phyloP scores from a whole-genome alignment of 2,113 vertebrate species.

The Mola mola region DNA sequence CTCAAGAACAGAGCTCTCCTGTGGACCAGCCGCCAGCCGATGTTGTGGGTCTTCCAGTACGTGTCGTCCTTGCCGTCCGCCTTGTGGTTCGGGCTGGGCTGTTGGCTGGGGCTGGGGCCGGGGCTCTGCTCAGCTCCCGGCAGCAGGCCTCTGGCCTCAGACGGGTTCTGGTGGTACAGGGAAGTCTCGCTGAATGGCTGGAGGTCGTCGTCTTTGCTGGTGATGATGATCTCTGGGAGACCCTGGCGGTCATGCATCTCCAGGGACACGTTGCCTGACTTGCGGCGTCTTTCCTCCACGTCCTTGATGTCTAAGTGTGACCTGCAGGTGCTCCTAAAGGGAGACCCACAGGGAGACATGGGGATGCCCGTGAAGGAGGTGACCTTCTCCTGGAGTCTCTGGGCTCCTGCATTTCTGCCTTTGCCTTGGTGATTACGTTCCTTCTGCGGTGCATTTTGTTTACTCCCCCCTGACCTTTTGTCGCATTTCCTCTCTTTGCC shows the following conservation, averaged over 20 bases:
- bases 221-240: conserved; percentile 76
- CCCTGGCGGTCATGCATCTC: conserved; percentile 63
- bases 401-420: conserved; percentile 28
- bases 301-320: conserved; percentile 43
- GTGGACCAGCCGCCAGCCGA: conserved; percentile 89
- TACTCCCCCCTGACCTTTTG: conserved; percentile 19
- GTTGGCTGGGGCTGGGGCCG: conserved; percentile 1
- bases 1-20: conserved; percentile 91
- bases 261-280: conserved; percentile 38
- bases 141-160: conserved; percentile 36
- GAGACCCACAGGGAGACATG: conserved; percentile 45
- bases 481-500: conserved; percentile 64
- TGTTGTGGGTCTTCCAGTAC: conserved; percentile 81
- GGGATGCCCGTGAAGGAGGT: conserved; percentile 61
- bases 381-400: conserved; percentile 54
- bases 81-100: conserved; percentile 41
- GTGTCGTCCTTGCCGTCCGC: conserved; percentile 31
- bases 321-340: conserved; percentile 39
- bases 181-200: conserved; percentile 5
- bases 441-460: conserved; percentile 22
- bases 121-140: conserved; percentile 28
- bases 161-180: conserved; percentile 5
- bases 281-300: conserved; percentile 24
- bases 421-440: conserved; percentile 49
- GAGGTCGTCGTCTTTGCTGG: conserved; percentile 63